Evolutionary conservation across 2,888 invertebrate species (phyloP), one percentile per base, ranked within the genome.

Genomic region (Shargacucullia verbasci): DNA sequence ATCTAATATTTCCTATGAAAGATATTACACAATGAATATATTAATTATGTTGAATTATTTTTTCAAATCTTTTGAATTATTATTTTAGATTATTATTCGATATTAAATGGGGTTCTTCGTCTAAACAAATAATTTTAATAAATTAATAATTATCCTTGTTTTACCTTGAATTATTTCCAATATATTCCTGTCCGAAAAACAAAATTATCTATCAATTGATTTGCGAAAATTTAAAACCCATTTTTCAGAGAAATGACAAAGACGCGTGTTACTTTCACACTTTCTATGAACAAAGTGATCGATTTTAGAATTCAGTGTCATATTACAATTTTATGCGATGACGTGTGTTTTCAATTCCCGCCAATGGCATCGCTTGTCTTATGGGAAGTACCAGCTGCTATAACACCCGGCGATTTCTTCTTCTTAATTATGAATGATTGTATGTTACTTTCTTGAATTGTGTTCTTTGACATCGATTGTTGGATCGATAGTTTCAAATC

Each of bases 261-360:
- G 25, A 70, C 50, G 78, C 89, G 88, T 84, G 79, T 76, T 54
- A 49, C 77, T 61, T 49, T 66, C 50, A 63, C 80, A 73, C 71
- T 56, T 46, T 55, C 69, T 57, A 50, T 62, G 67, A 66, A 57
- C 35, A 34, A 70, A 85, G 69, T 89, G 88, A 87, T 91, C 80
- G 88, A 91, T 89, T 87, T 84, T 66, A 73, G 68, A 73, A 70
- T 83, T 83, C 81, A 86, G 69, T 84, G 79, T 80, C 83, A 83
- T 74, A 74, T 79, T 66, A 74, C 50, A 59, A 49, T 50, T 46
- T 57, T 61, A 57, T 58, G 31, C 56, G 39, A 60, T 90, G 90
- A 91, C 92, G 92, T 91, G 89, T 86, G 73, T 65, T 79, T 88
- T 83, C 83, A 11, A 88, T 84, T 84, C 79, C 53, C 66, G 59